A percentile compares a stretch with the other conserved stretches of the same genome.
Evolutionary conservation across 2,113 vertebrate genomes (phyloP).

Genomic region (Centropristis striata): DNA sequence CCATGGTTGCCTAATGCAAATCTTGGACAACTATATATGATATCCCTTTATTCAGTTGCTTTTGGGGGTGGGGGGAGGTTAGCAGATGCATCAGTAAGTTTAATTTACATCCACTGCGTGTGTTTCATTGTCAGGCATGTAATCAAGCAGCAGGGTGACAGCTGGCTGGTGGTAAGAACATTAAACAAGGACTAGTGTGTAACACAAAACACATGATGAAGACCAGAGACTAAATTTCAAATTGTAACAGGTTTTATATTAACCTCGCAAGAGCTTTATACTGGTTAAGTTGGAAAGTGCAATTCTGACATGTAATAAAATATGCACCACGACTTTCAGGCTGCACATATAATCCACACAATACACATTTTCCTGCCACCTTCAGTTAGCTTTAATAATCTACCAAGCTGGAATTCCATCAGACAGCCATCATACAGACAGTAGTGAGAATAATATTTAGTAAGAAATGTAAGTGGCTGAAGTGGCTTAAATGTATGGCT

Average conservation of each 20-base stretch:
- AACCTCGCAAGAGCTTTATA: background rate
- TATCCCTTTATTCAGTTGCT: background rate
- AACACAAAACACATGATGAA: background rate
- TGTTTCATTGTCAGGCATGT: background rate
- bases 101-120: background rate
- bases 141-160: background rate
- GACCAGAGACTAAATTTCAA: no score
- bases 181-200: background rate
- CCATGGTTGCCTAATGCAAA: constrained; percentile 29
- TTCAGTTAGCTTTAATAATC: background rate
- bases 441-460: no score
- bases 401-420: background rate
- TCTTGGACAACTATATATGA: background rate
- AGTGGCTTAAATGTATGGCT: no score
- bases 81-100: background rate
- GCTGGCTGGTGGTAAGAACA: background rate
- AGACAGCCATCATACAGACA: background rate
- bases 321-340: background rate
- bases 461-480: no score
- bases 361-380: background rate
- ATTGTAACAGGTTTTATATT: background rate
- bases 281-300: background rate
- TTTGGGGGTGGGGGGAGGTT: background rate
- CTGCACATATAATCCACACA: background rate
- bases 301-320: background rate